Evolutionary conservation across 92 coral and sea anemone species (phyloP).

Genomic region (Epizoanthus fatuus): DNA sequence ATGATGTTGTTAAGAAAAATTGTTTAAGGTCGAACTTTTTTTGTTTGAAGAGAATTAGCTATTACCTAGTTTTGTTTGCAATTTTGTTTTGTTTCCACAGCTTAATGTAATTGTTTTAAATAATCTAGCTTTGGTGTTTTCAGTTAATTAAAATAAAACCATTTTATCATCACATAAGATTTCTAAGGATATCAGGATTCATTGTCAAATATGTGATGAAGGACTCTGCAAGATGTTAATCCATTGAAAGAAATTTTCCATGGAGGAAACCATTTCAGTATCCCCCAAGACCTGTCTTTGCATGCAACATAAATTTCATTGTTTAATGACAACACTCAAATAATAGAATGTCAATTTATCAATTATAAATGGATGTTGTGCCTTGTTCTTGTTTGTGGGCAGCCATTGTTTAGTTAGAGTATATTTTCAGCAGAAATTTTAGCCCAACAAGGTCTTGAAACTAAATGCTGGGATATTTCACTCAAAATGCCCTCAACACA

Average conservation of each 20-base stretch:
- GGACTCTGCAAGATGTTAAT: neutral
- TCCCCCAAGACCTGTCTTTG: neutral
- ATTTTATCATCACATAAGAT: too few species aligned
- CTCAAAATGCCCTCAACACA: neutral
- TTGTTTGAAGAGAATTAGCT: too few species aligned
- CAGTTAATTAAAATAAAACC: too few species aligned
- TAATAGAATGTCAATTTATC: neutral
- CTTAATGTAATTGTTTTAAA: too few species aligned
- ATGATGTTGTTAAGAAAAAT: too few species aligned
- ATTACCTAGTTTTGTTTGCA: too few species aligned
- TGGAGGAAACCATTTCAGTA: neutral
- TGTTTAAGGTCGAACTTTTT: too few species aligned
- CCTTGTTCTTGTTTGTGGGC: neutral
- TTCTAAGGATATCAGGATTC: neutral
- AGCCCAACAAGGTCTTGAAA: neutral
- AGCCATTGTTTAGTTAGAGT: neutral
- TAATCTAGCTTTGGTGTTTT: too few species aligned
- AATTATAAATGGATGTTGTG: constrained; percentile 3
- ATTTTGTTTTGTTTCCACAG: too few species aligned
- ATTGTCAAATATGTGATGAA: neutral
- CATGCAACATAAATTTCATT: neutral
- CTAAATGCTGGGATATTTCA: neutral
- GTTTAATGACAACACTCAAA: neutral
- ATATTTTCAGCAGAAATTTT: neutral
- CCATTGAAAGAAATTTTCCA: neutral